Percentiles rank a stretch among this genome's conserved stretches.
Evolutionary conservation across 2,113 vertebrate species (phyloP).

Genomic region (Pygoscelis antarcticus): DNA sequence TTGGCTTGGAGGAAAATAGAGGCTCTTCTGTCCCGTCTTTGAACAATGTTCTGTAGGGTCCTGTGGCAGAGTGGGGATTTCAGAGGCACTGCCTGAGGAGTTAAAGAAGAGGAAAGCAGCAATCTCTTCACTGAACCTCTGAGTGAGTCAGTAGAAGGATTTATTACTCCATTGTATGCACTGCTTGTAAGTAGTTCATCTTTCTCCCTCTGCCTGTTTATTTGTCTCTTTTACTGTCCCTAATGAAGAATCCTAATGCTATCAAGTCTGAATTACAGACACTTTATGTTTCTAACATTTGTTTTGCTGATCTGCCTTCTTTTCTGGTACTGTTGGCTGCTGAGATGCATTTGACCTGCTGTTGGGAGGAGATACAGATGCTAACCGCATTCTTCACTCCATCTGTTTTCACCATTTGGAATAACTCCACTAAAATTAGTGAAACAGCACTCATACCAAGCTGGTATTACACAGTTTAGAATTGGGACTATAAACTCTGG

Average conservation of each 20-base stretch:
- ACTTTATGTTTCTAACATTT: conserved; percentile 5
- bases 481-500: neutral
- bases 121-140: neutral
- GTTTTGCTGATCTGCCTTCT: conserved; percentile 30
- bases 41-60: neutral
- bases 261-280: conserved; percentile 25
- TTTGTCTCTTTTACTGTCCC: conserved; percentile 39
- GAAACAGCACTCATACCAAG: neutral
- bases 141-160: neutral
- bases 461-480: neutral
- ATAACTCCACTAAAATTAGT: neutral
- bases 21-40: neutral
- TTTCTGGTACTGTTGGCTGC: conserved; percentile 7
- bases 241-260: conserved; percentile 21
- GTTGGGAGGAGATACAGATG: conserved; percentile 49
- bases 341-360: conserved; percentile 16
- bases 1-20: neutral
- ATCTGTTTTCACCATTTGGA: neutral
- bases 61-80: neutral
- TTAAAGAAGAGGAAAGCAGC: neutral
- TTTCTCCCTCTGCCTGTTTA: conserved; percentile 21
- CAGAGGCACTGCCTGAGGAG: neutral
- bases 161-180: neutral
- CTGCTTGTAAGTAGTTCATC: neutral
- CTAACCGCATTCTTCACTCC: neutral